These are phyloP conservation scores for Opisthograptis luteolata DNA, from an alignment of 2,888 invertebrate species.

Conservation along the genomic window DNA sequence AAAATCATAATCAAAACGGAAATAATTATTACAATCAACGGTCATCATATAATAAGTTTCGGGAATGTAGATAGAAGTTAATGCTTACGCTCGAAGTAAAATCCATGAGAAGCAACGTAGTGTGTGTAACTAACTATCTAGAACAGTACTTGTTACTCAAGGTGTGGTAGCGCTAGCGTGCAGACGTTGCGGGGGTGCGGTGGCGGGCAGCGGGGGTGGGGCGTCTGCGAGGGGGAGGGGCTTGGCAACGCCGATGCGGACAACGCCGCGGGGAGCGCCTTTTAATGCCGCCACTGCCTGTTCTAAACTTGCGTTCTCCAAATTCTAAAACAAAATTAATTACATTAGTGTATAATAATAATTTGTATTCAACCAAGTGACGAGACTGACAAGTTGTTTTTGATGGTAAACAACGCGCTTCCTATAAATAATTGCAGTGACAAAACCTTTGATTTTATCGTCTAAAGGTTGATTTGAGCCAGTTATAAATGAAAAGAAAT, in stretches of 20 bases:
- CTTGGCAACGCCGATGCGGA: slow-evolving; percentile 98
- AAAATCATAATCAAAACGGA: too few species aligned
- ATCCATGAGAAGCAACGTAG: neutral
- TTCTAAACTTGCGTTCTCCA: slow-evolving; percentile 98
- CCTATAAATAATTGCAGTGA: too few species aligned
- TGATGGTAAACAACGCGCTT: too few species aligned
- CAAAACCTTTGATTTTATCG: too few species aligned
- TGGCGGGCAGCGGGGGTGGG: slow-evolving; percentile 67
- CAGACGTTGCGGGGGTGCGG: slow-evolving; percentile 38
- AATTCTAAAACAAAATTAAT: slow-evolving; percentile 61
- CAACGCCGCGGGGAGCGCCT: slow-evolving; percentile 97
- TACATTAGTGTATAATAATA: neutral
- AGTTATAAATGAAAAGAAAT: too few species aligned
- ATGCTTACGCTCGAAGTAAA: neutral
- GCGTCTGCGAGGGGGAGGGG: slow-evolving; percentile 92
- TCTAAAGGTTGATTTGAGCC: too few species aligned
- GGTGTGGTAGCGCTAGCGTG: slow-evolving; percentile 30
- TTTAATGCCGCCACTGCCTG: slow-evolving; percentile 98
- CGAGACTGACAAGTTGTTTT: too few species aligned
- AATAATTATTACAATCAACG: too few species aligned
- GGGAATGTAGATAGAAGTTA: too few species aligned
- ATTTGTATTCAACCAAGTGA: too few species aligned
- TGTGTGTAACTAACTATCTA: neutral
- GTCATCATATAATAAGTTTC: too few species aligned
- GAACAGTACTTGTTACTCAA: neutral